A percentile compares a stretch with the other conserved stretches of the same genome.
phyloP scores from a whole-genome alignment of 2,888 invertebrate genomes.

The Pogonocherus hispidulus region DNA sequence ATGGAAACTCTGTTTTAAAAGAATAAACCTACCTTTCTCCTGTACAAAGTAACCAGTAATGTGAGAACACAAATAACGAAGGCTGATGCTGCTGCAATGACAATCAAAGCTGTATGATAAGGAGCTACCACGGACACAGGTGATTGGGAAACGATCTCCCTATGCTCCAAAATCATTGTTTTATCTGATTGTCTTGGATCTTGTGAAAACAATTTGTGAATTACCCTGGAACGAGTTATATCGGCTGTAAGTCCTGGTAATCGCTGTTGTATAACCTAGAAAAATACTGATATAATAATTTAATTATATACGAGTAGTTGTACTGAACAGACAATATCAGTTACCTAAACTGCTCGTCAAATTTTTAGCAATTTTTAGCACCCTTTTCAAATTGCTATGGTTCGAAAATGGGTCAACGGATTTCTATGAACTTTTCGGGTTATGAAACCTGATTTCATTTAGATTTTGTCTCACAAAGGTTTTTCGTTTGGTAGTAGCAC shows the following conservation, averaged over 20 bases:
- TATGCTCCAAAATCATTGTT: conserved; percentile 73
- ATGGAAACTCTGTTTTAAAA: too few species aligned
- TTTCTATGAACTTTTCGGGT: too few species aligned
- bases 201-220: conserved; percentile 70
- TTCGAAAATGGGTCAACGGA: too few species aligned
- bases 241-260: conserved; percentile 73
- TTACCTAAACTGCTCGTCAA: too few species aligned
- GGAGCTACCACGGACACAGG: conserved; percentile 78
- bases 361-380: too few species aligned
- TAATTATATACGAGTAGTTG: too few species aligned
- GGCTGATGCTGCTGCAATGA: conserved; percentile 83
- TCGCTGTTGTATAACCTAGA: conserved; percentile 69
- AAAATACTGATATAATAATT: conserved; percentile 34
- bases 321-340: too few species aligned
- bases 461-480: too few species aligned
- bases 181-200: conserved; percentile 55
- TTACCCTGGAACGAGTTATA: conserved; percentile 76
- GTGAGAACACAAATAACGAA: conserved; percentile 84
- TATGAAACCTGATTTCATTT: too few species aligned
- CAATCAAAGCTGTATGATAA: conserved; percentile 83
- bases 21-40: conserved; percentile 71
- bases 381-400: too few species aligned
- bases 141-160: conserved; percentile 79
- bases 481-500: too few species aligned
- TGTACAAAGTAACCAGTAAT: conserved; percentile 82